Conservation (phyloP, 2,113 vertebrate genomes). For the Otocyon megalotis region DNA sequence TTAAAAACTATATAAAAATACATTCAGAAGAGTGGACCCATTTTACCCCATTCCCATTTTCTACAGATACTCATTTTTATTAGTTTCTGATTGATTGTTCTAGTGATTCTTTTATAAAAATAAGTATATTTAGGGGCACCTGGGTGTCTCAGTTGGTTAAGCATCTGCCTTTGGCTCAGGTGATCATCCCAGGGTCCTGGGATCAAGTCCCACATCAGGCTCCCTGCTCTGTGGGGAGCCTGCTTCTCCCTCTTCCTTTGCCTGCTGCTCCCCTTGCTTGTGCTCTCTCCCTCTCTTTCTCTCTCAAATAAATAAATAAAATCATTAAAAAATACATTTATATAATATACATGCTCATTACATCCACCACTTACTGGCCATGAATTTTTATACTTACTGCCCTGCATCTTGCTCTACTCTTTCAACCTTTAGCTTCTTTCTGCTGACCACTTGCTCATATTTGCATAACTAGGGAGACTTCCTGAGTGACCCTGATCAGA, state of each 20-base stretch:
- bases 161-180: too few species aligned
- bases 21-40: background rate
- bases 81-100: background rate
- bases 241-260: too few species aligned
- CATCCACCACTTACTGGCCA: too few species aligned
- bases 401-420: background rate
- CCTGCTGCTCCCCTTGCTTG: too few species aligned
- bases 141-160: too few species aligned
- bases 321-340: background rate
- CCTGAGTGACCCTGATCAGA: background rate
- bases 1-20: background rate
- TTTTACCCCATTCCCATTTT: background rate
- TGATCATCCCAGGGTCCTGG: too few species aligned
- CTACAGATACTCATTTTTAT: background rate
- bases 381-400: background rate
- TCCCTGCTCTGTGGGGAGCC: too few species aligned
- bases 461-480: background rate
- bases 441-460: background rate
- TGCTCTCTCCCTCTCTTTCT: too few species aligned
- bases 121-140: background rate
- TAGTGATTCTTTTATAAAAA: background rate
- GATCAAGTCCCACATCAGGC: too few species aligned
- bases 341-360: background rate
- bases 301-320: too few species aligned
- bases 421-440: background rate